phyloP scores from a whole-genome alignment of 2,113 vertebrate genomes.

The Neotragus moschatus region DNA sequence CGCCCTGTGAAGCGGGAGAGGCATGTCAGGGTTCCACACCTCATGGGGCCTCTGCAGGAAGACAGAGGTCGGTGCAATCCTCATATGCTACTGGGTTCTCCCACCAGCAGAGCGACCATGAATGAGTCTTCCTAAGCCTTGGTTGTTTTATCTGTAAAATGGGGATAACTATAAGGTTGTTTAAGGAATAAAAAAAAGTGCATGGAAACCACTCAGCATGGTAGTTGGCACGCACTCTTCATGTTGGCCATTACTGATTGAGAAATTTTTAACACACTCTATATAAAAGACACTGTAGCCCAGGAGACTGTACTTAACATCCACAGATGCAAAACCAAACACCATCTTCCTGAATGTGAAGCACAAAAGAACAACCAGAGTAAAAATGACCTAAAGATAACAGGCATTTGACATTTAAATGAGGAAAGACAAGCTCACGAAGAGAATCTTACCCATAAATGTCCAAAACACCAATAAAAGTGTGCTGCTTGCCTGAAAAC shows the following conservation, averaged over 20 bases:
- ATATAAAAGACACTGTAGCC: neutral
- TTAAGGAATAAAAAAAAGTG: neutral
- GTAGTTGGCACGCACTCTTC: neutral
- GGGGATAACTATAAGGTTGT: neutral
- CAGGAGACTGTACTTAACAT: neutral
- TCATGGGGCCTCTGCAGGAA: fast-evolving
- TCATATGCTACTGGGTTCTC: neutral
- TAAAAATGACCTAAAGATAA: neutral
- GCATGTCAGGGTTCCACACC: neutral
- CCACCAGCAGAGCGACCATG: fast-evolving
- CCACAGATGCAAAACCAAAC: fast-evolving
- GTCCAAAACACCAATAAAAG: slow-evolving; percentile 97
- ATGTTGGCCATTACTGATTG: neutral
- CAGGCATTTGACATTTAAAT: neutral
- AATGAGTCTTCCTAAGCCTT: neutral
- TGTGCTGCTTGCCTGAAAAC: slow-evolving; percentile 90
- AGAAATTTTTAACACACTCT: neutral
- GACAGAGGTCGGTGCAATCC: neutral
- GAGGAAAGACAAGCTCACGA: slow-evolving; percentile 15
- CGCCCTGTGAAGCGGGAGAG: neutral
- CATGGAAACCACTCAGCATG: neutral
- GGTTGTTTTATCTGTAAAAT: neutral
- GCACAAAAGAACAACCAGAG: neutral
- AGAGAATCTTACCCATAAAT: slow-evolving; percentile 93
- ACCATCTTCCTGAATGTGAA: neutral